These are phyloP conservation scores for Protaetia brevitarsis DNA, from an alignment of 1,140 invertebrate genomes.

Conservation along the genomic window DNA sequence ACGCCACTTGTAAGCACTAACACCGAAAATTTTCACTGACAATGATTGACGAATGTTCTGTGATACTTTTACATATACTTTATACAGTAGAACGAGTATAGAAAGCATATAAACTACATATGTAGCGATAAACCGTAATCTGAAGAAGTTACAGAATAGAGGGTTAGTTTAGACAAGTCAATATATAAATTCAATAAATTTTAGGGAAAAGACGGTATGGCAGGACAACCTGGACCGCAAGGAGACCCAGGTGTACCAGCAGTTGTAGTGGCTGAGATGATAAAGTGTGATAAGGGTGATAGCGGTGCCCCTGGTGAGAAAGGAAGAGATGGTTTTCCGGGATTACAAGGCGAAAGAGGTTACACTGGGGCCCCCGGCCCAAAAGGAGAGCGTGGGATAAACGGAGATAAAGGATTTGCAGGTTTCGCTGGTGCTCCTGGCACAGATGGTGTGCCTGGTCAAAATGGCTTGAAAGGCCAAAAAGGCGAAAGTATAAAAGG, in stretches of 20 bases:
- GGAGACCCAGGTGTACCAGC: constrained; percentile 46
- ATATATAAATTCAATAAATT: neutral
- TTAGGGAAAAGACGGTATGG: constrained; percentile 53
- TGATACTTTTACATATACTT: too few relatives aligned
- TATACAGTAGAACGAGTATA: too few relatives aligned
- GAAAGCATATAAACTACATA: too few relatives aligned
- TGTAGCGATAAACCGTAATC: too few relatives aligned
- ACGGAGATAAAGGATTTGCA: constrained; percentile 57
- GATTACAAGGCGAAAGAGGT: constrained; percentile 54
- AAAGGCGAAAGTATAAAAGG: constrained; percentile 59
- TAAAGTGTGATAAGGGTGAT: neutral
- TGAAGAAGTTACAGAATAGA: too few relatives aligned
- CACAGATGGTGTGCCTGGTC: constrained; percentile 56
- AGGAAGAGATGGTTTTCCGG: constrained; percentile 62
- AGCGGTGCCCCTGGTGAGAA: constrained; percentile 57
- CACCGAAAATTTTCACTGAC: too few relatives aligned
- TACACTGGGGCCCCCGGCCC: constrained; percentile 51
- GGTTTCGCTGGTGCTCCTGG: constrained; percentile 54
- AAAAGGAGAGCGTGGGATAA: constrained; percentile 66
- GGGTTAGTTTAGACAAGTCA: too few relatives aligned
- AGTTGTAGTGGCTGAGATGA: neutral
- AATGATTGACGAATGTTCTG: too few relatives aligned
- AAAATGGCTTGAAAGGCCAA: constrained; percentile 54
- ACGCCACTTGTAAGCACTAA: too few relatives aligned
- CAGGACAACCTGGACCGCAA: constrained; percentile 56